phyloP scores from a whole-genome alignment of 1,140 invertebrate species.

The Daktulosphaira vitifoliae region DNA sequence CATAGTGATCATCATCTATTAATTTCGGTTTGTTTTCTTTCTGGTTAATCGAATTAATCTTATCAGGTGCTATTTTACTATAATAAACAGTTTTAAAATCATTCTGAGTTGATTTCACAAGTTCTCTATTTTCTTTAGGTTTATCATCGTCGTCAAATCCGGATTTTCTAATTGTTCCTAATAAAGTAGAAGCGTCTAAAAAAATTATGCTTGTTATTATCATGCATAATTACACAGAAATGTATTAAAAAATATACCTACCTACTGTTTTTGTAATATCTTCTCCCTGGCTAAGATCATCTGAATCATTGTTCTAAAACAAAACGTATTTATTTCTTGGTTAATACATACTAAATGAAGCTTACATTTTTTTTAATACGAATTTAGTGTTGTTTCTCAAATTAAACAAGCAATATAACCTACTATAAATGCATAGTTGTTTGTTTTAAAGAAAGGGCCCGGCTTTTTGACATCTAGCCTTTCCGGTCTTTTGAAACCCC shows the following conservation, averaged over 20 bases:
- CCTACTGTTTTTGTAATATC: slow-evolving; percentile 17
- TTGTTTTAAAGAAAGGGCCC: slow-evolving; percentile 63
- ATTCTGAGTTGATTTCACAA: not conserved
- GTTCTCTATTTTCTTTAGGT: slow-evolving; percentile 3
- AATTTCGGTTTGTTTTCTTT: not conserved
- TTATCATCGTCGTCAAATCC: not conserved
- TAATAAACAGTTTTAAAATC: slow-evolving; percentile 13
- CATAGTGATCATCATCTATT: slow-evolving; percentile 40
- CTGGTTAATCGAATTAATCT: too few relatives aligned
- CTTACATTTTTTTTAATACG: too few relatives aligned
- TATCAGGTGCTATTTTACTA: not conserved
- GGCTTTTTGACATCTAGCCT: slow-evolving; percentile 91
- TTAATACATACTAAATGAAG: too few relatives aligned
- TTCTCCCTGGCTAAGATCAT: not conserved
- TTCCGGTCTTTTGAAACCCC: slow-evolving; percentile 72
- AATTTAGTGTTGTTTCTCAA: too few relatives aligned
- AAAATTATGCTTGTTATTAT: not conserved
- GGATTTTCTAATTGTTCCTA: slow-evolving; percentile 19
- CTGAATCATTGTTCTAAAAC: slow-evolving; percentile 8
- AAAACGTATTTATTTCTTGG: too few relatives aligned
- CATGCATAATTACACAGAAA: too few relatives aligned
- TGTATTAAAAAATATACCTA: not conserved
- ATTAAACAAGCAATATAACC: too few relatives aligned
- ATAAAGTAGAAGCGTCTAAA: slow-evolving; percentile 15
- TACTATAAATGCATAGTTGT: slow-evolving; percentile 49